Conservation (phyloP, 2,888 invertebrate genomes). For the Noctua janthe region DNA sequence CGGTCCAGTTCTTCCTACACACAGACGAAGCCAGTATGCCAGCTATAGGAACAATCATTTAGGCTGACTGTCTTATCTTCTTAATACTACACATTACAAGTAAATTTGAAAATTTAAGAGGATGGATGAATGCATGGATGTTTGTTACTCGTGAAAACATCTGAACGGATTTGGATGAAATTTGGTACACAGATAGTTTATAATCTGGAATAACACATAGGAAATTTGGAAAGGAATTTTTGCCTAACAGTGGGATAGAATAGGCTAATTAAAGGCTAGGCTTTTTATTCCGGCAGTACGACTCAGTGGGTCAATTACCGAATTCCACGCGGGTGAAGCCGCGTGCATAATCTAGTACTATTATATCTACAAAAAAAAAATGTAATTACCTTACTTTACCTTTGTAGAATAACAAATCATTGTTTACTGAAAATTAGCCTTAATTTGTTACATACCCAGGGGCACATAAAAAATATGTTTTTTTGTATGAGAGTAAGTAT, state of each 20-base stretch:
- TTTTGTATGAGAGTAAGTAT: neutral
- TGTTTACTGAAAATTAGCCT: neutral
- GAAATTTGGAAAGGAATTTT: no score
- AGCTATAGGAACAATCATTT: neutral
- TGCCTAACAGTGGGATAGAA: no score
- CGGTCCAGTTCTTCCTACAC: neutral
- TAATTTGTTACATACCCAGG: neutral
- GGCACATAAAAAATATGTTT: neutral
- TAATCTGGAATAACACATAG: no score
- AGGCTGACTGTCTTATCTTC: neutral
- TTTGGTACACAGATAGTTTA: no score
- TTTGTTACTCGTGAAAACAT: neutral
- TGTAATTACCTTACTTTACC: neutral
- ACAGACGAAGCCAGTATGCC: neutral
- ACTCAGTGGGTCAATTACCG: neutral
- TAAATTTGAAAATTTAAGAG: no score
- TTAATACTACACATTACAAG: no score
- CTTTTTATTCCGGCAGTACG: neutral
- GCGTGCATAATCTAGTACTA: neutral
- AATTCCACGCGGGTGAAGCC: neutral
- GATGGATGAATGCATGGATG: no score
- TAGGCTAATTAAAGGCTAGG: no score
- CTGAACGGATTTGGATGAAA: neutral
- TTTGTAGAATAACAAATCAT: neutral
- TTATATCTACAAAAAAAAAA: neutral